Base-by-base conservation (phyloP, 2,888 invertebrate genomes). In the Rutpela maculata region DNA sequence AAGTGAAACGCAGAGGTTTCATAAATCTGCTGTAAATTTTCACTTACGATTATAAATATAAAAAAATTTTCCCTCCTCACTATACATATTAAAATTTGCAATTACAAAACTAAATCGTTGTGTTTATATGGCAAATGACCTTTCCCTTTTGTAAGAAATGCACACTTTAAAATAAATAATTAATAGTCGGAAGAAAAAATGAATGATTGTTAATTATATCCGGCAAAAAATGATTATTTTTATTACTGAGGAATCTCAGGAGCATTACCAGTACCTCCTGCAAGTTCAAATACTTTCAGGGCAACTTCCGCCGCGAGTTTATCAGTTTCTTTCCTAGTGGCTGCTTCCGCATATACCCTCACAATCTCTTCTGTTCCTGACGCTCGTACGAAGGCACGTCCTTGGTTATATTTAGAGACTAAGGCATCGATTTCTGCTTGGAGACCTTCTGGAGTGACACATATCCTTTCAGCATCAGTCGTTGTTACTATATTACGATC, bases 361-460 rank as follows among this genome's bases (percentile, higher is more conserved):
- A 99, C 96, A 12, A 99, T 92, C 89, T 99, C 98, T 90, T 99
- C 99, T 0, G 99, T 99, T 10, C 99, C 99, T 0, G 99, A 99
- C 0, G 99, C 95, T 65, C 99, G 92, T 0, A 98, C 98, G 91
- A 99, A 99, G 4, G 98, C 92, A 71, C 99, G 91, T 0, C 95
- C 97, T 82, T 92, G 92, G 6, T 91, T 89, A 88, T 95, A 96
- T 69, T 92, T 92, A 0, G 91, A 87, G 6, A 96, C 95, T 0
- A 95, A 88, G 71, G 91, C 90, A 87, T 98, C 92, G 75, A 99
- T 96, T 81, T 92, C 93, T 0, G 92, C 90, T 90, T 99, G 99
- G 0, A 99, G 91, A 0, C 96, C 97, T 17, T 91, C 91, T 0
- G 99, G 99, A 2, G 94, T 92, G 0, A 95, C 92, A 85, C 97